phyloP scores from a whole-genome alignment of 2,113 vertebrate species.

The Hymenochirus boettgeri region DNA sequence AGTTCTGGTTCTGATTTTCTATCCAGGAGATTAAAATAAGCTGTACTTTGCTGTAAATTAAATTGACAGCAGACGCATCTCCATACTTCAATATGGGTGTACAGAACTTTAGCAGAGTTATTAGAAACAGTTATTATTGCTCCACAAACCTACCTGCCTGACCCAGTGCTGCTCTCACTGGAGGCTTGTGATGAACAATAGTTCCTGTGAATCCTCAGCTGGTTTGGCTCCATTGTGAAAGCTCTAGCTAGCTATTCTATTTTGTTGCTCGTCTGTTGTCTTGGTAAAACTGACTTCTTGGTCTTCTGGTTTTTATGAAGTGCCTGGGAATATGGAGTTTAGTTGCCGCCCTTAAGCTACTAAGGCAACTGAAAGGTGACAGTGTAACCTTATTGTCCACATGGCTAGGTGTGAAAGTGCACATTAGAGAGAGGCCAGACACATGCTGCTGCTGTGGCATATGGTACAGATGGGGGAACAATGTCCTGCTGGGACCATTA shows the following conservation, averaged over 20 bases:
- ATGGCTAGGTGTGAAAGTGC: slow-evolving; percentile 35
- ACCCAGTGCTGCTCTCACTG: not conserved
- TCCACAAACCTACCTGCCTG: not conserved
- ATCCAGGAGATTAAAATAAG: too few relatives aligned
- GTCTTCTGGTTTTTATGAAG: slow-evolving; percentile 9
- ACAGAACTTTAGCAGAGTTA: too few relatives aligned
- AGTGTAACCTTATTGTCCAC: slow-evolving; percentile 12
- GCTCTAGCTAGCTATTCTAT: not conserved
- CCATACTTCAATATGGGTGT: too few relatives aligned
- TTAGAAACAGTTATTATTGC: not conserved
- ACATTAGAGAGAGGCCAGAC: slow-evolving; percentile 17
- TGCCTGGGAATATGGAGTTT: not conserved
- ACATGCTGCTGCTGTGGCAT: slow-evolving; percentile 36
- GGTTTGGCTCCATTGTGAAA: not conserved
- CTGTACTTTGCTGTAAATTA: too few relatives aligned
- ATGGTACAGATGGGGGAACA: slow-evolving; percentile 18
- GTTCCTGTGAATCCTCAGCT: not conserved
- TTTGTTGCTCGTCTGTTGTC: not conserved
- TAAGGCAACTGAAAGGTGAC: slow-evolving; percentile 5
- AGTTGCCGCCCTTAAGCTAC: not conserved
- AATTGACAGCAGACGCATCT: too few relatives aligned
- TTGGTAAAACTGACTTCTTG: not conserved
- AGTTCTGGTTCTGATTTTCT: too few relatives aligned
- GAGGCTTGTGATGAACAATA: not conserved
- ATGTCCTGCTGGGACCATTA: slow-evolving; percentile 10